phyloP scores from a whole-genome alignment of 1,140 invertebrate species.

The Paramacrobiotus metropolitanus region DNA sequence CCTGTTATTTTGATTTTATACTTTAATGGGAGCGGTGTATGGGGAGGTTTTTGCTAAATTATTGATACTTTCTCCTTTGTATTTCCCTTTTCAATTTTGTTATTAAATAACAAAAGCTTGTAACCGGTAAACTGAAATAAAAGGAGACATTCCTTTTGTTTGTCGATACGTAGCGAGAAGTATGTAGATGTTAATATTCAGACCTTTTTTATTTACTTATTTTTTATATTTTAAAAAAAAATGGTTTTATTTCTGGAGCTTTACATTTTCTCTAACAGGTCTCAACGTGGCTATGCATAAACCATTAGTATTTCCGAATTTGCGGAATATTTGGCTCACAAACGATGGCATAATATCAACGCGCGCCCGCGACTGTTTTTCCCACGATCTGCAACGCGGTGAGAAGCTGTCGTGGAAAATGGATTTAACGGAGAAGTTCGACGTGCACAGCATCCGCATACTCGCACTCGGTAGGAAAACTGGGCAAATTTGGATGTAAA shows the following conservation, averaged over 20 bases:
- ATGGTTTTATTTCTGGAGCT: background rate
- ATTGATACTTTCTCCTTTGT: no score
- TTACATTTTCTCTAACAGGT: background rate
- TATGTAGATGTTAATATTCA: no score
- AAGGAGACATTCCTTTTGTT: no score
- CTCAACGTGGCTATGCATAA: conserved; percentile 2
- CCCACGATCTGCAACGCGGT: background rate
- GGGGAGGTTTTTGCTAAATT: no score
- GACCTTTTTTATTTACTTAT: no score
- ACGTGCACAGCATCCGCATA: background rate
- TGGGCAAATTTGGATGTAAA: background rate
- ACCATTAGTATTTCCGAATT: background rate
- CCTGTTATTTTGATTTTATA: no score
- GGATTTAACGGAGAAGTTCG: background rate
- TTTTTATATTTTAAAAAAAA: background rate
- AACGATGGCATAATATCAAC: background rate
- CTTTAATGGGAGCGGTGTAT: no score
- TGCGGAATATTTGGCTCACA: background rate
- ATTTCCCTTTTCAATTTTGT: no score
- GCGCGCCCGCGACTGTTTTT: background rate
- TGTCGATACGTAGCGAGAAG: no score
- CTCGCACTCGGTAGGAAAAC: background rate
- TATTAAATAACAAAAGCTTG: no score
- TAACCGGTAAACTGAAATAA: no score
- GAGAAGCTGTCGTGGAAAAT: background rate